These are phyloP conservation scores for Mus musculus DNA, from an alignment of 2,113 vertebrate genomes.

Conservation along the genomic window DNA sequence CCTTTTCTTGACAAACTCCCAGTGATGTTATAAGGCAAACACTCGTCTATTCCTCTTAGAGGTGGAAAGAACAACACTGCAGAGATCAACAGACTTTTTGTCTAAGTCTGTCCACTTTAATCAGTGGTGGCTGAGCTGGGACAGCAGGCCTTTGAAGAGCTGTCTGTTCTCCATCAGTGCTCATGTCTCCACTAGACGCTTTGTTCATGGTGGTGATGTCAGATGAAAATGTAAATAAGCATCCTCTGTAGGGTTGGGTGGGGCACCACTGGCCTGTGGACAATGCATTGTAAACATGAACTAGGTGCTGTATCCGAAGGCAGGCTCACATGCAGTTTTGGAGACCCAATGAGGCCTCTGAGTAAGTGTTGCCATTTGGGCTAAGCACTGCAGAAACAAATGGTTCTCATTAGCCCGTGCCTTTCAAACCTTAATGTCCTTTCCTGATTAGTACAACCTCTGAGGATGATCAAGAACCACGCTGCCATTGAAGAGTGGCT, in stretches of 20 bases:
- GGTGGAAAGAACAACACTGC: not conserved
- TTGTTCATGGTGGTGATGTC: not conserved
- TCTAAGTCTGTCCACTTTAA: not conserved
- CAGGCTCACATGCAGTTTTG: not conserved
- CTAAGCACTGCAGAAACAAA: not conserved
- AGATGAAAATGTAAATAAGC: conserved; percentile 26
- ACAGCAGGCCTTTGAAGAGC: not conserved
- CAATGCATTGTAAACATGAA: not conserved
- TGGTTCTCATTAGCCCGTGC: not conserved
- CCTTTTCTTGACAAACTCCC: not conserved
- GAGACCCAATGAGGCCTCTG: not conserved
- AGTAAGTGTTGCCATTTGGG: not conserved
- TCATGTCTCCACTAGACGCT: not conserved
- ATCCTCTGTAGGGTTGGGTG: not conserved
- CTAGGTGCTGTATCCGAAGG: not conserved
- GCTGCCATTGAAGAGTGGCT: not conserved
- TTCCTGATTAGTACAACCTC: not conserved
- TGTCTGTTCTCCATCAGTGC: not conserved
- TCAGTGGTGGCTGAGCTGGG: not conserved
- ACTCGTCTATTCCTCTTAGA: not conserved
- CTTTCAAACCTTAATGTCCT: not conserved
- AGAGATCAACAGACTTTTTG: not conserved
- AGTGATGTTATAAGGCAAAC: not conserved
- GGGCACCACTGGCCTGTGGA: not conserved
- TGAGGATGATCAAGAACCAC: not conserved